Evolutionary conservation across 2,113 vertebrate species (phyloP).

Genomic region (Antigone vipio): DNA sequence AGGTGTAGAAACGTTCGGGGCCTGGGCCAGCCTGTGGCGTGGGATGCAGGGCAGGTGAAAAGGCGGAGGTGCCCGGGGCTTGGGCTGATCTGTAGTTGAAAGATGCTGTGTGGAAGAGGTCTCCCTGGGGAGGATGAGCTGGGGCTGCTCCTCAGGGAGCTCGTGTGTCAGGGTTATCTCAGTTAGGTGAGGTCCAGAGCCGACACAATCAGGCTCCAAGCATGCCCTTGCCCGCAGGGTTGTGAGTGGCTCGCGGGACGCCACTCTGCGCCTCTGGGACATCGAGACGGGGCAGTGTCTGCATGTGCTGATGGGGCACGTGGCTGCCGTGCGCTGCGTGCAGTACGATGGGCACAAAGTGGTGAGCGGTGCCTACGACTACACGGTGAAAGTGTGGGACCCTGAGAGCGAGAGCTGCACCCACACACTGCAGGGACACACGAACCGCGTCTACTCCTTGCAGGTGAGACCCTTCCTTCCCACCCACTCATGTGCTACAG

Average conservation of each 20-base stretch:
- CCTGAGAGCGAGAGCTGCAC: slow-evolving; percentile 69
- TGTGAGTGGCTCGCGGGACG: slow-evolving; percentile 64
- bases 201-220: not conserved
- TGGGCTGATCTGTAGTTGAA: not conserved
- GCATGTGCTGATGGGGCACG: slow-evolving; percentile 68
- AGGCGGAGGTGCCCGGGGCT: not conserved
- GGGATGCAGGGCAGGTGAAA: not conserved
- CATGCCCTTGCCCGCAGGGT: slow-evolving; percentile 18
- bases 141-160: not conserved
- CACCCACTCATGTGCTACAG: rapidly evolving
- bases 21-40: too few relatives aligned
- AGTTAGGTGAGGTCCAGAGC: not conserved
- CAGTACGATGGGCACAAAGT: slow-evolving; percentile 64
- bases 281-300: slow-evolving; percentile 67
- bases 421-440: slow-evolving; percentile 68
- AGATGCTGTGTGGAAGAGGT: not conserved
- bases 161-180: not conserved
- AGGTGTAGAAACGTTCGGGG: too few relatives aligned
- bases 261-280: slow-evolving; percentile 69
- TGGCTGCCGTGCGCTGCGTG: slow-evolving; percentile 66
- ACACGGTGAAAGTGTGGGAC: slow-evolving; percentile 73
- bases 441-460: slow-evolving; percentile 66
- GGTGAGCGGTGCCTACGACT: slow-evolving; percentile 68
- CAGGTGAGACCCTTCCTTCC: slow-evolving; percentile 4
- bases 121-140: too few relatives aligned